Base-by-base conservation (phyloP, 2,888 invertebrate species). In the Mongoloraphidia duomilia region DNA sequence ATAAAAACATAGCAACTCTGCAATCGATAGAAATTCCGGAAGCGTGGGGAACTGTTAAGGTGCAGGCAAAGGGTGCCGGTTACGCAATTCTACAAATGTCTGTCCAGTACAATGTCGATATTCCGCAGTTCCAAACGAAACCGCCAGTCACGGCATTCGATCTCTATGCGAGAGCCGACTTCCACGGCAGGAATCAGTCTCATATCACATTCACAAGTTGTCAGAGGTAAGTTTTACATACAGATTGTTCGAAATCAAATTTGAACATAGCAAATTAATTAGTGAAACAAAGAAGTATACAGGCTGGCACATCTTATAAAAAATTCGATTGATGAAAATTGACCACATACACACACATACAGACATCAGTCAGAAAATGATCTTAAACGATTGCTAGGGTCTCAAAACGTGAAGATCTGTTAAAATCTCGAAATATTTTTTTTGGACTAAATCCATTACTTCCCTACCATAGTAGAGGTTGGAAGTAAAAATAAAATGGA, bases 1-100 rank as follows among this genome's bases (percentile, higher is more conserved):
- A 84, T 59, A 75, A 81, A 53, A 88, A 91, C 69, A 71, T 91
- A 51, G 90, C 88, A 5, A 71, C 73, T 56, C 73, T 88, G 59
- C 91, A 91, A 68, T 77, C 72, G 53, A 76, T 92, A 50, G 82
- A 89, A 59, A 89, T 93, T 65, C 90, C 91, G 0, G 80, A 85
- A 60, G 93, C 93, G 42, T 95, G 90, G 87, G 95, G 95, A 60
- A 91, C 90, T 1, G 88, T 95, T 37, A 87, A 90, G 68, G 90
- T 94, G 42, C 84, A 88, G 58, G 93, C 90, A 0, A 84, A 84
- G 63, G 96, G 95, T 54, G 87, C 90, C 3, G 95, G 95, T n/a
- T 88, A 87, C 69, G 93, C 94, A 4, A 82, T 95, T 59, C 74
- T 95, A 56, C 94, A 95, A 73, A 83, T 95, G 82, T 84, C 87